These are phyloP conservation scores for Spondyliosoma cantharus DNA, from an alignment of 2,797 vertebrate genomes.

Conservation along the genomic window DNA sequence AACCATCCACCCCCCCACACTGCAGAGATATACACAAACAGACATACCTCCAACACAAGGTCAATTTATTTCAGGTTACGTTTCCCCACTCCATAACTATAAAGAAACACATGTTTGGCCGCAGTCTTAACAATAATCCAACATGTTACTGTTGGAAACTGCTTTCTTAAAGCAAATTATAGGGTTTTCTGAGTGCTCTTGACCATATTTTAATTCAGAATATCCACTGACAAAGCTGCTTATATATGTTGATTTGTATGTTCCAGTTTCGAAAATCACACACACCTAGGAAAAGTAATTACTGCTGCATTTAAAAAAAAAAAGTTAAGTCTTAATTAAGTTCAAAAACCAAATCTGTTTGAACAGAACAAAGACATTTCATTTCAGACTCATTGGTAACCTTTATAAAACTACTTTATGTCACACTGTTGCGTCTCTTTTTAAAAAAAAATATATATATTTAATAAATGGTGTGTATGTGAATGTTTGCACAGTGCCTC, in stretches of 20 bases:
- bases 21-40: neutral
- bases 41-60: constrained; percentile 44
- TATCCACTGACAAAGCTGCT: neutral
- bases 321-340: neutral
- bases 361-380: neutral
- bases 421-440: neutral
- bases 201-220: neutral
- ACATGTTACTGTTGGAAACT: no score
- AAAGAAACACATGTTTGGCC: neutral
- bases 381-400: neutral
- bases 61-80: constrained; percentile 20
- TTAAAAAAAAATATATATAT: neutral
- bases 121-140: neutral
- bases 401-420: neutral
- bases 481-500: constrained; percentile 59
- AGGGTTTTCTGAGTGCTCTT: neutral
- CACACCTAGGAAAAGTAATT: neutral
- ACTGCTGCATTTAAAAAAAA: neutral
- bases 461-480: constrained; percentile 10
- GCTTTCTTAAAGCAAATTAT: no score
- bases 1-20: neutral
- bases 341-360: neutral
- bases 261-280: neutral
- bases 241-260: neutral
- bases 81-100: neutral